Evolutionary conservation across 2,113 vertebrate species (phyloP), one percentile per base, ranked within the genome.

Genomic region (Chauna torquata): DNA sequence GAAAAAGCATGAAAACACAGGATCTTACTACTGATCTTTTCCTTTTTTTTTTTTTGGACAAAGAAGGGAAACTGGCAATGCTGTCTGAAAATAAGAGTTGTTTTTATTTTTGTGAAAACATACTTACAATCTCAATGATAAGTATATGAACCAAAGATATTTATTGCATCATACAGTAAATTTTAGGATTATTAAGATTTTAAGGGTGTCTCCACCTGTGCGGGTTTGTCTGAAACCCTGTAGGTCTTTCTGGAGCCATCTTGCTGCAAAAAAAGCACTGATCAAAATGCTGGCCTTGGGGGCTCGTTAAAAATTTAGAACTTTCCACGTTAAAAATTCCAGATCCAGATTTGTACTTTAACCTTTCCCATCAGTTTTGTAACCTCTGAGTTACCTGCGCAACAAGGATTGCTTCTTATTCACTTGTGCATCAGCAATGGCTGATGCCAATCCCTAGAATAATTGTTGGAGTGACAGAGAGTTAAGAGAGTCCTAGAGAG

Each of bases 91-190:
- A 94, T 87, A 93, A 62, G 28, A 52, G 50, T 42, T 66, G 72
- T 12, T 54, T 92, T 68, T 97, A 80, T 97, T 96, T 97, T 94
- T 65, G 82, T 79, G 54, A 66, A 81, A 83, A 83, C 7, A 52
- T 30, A 55, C 68, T 92, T 92, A 70, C 97, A 97, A 92, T 79
- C 90, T 96, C 90, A 84, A 57, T 85, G 84, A 90, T 88, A 96
- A 95, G 86, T 65, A 25, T 52, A 82, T 38, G 80, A 96, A 87
- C 81, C 75, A 94, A 91, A 45, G 34, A 81, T 92, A 95, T 95
- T 96, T 96, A 92, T 88, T 97, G 64, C 59, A 74, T 79, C 96
- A 42, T 32, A 69, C 9, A 80, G 72, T 64, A 71, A 97, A 97
- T 90, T n/a, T n/a, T n/a, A n/a, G n/a, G n/a, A n/a, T n/a, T n/a